These are phyloP conservation scores for Micoletzkya japonica DNA, from an alignment of 2,888 invertebrate species.

Conservation along the genomic window DNA sequence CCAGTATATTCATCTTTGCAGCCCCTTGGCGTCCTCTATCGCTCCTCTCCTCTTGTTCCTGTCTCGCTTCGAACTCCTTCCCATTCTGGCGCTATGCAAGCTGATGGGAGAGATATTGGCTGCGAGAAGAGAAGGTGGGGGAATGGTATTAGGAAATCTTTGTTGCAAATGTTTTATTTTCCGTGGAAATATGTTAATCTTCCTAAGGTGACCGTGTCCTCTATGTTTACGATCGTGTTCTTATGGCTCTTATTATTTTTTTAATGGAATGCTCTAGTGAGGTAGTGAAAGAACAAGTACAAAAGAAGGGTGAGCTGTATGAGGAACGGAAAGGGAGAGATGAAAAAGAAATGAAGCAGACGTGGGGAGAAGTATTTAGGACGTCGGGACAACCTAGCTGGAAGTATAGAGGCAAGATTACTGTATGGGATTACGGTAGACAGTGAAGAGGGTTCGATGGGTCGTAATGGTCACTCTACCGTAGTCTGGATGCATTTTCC, in stretches of 20 bases:
- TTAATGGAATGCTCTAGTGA: too few relatives aligned
- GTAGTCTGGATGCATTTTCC: not conserved
- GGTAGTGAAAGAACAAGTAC: too few relatives aligned
- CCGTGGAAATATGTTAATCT: not conserved
- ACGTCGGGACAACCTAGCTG: too few relatives aligned
- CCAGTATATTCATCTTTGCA: not conserved
- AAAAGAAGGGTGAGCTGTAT: too few relatives aligned
- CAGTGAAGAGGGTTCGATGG: not conserved
- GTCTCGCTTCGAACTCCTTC: not conserved
- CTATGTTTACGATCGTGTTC: too few relatives aligned
- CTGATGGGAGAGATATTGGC: constrained; percentile 8
- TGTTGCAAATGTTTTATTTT: not conserved
- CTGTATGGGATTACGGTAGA: too few relatives aligned
- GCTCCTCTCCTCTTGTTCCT: constrained; percentile 10
- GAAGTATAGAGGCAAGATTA: too few relatives aligned
- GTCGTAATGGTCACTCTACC: not conserved
- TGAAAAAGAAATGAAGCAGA: too few relatives aligned
- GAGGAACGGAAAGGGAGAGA: too few relatives aligned
- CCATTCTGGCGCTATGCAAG: not conserved
- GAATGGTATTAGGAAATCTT: not conserved
- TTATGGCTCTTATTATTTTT: too few relatives aligned
- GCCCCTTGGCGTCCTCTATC: not conserved
- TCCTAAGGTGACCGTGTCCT: not conserved
- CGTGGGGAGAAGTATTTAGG: too few relatives aligned
- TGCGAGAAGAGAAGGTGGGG: not conserved